Evolutionary conservation across 2,888 invertebrate genomes (phyloP), one percentile per base, ranked within the genome.

Genomic region (Eilema caniola): DNA sequence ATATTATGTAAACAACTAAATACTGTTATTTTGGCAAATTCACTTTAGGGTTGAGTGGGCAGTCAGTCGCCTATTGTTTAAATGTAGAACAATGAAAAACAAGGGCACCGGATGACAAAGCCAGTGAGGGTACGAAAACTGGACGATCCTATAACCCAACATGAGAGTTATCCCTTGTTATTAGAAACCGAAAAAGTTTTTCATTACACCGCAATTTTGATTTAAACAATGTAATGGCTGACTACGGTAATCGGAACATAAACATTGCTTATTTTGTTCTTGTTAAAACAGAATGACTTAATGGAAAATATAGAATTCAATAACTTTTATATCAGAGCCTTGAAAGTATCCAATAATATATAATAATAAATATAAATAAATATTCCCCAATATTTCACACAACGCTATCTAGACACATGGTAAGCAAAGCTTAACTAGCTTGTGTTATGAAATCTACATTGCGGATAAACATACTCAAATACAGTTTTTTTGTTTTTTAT

Each of bases 61-160:
- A 78, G 80, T 80, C 82, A 83, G 79, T 83, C 75, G 80, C 76
- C 82, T 83, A 83, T 85, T 86, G 84, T 89, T 87, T 85, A 84
- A 83, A 84, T 77, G 83, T 79, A 82, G 82, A 84, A 88, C 86
- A 87, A 89, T 87, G 86, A 87, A 89, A 90, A 90, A 88, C 86
- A 87, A 85, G 86, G 85, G 82, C 84, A 78, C 79, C 78, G 81
- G 88, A 85, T 89, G 86, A 86, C 86, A 89, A 89, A 86, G 87
- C 85, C 88, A 85, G 85, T 81, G 80, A 83, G 83, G 83, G 85
- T 81, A 86, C 76, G 79, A 74, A 86, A 84, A 84, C 81, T 80
- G 80, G 78, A 79, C 82, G 79, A 84, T 82, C 79, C 85, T 80
- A 80, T 79, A 78, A 84, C 80, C 78, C 80, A 69, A 80, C 81